phyloP scores from a whole-genome alignment of 2,888 invertebrate genomes.

The Brachycybe producta region DNA sequence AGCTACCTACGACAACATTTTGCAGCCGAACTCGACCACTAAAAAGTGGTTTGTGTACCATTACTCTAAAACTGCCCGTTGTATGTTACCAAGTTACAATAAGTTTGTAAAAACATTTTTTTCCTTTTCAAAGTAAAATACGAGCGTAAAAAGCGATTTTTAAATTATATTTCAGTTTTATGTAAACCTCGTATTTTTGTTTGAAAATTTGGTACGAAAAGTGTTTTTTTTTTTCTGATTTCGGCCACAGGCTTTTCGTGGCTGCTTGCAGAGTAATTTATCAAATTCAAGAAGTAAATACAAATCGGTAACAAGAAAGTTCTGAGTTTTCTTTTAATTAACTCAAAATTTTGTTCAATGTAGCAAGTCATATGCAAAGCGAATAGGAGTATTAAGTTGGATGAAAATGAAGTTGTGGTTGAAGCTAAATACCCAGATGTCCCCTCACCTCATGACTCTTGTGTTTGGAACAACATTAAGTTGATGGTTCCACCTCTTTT shows the following conservation, averaged over 20 bases:
- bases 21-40: no score
- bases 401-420: constrained; percentile 3
- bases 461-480: constrained; percentile 4
- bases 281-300: background rate
- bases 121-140: no score
- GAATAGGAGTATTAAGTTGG: background rate
- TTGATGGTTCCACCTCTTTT: background rate
- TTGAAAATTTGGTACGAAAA: no score
- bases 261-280: background rate
- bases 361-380: background rate
- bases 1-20: no score
- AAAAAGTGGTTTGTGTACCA: no score
- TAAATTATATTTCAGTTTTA: no score
- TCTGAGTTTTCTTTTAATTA: background rate
- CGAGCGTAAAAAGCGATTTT: no score
- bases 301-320: background rate
- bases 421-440: background rate
- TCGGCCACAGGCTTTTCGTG: background rate
- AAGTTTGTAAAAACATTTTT: no score
- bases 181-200: no score
- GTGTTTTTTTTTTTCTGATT: no score
- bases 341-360: background rate
- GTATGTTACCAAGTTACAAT: no score
- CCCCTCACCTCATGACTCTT: background rate
- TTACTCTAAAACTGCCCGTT: no score